A percentile compares a stretch with the other conserved stretches of the same genome.
These are phyloP conservation scores for Antheraea pernyi DNA, from an alignment of 1,140 invertebrate genomes.

Conservation along the genomic window DNA sequence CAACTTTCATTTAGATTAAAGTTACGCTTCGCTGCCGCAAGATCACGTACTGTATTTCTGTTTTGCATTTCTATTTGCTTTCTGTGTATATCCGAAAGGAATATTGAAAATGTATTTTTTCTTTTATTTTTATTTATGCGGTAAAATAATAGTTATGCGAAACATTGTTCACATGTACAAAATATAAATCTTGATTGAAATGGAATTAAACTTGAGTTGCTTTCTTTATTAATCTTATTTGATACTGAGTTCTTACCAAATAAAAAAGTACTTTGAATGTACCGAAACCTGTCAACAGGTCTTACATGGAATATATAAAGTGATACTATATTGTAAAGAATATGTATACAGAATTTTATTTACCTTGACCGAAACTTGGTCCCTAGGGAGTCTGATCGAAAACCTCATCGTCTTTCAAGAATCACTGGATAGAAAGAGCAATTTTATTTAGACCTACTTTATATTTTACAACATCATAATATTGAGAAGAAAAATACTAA, in stretches of 20 bases:
- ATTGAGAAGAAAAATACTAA: background rate
- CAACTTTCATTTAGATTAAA: slow-evolving; percentile 5
- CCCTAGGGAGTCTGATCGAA: slow-evolving; percentile 54
- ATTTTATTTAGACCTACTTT: slow-evolving; percentile 11
- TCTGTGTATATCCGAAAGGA: background rate
- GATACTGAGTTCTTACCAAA: no score
- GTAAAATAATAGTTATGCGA: no score
- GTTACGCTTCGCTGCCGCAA: background rate
- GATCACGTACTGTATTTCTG: slow-evolving; percentile 1
- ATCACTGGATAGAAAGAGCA: slow-evolving; percentile 38
- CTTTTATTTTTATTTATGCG: background rate
- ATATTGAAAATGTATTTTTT: background rate
- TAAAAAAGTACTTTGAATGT: no score
- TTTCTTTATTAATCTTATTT: no score
- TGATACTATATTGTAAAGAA: slow-evolving; percentile 45
- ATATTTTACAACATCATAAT: background rate
- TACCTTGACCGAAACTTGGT: slow-evolving; percentile 65
- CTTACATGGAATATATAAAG: no score
- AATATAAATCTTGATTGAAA: no score
- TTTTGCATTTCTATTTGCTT: slow-evolving; percentile 4
- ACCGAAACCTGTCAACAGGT: no score
- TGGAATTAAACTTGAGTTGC: no score
- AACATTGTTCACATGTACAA: no score
- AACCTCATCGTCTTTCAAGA: slow-evolving; percentile 53
- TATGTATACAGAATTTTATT: slow-evolving; percentile 68